A percentile compares a stretch with the other conserved stretches of the same genome.
phyloP scores from a whole-genome alignment of 2,113 vertebrate genomes.

The Pygoscelis antarcticus region DNA sequence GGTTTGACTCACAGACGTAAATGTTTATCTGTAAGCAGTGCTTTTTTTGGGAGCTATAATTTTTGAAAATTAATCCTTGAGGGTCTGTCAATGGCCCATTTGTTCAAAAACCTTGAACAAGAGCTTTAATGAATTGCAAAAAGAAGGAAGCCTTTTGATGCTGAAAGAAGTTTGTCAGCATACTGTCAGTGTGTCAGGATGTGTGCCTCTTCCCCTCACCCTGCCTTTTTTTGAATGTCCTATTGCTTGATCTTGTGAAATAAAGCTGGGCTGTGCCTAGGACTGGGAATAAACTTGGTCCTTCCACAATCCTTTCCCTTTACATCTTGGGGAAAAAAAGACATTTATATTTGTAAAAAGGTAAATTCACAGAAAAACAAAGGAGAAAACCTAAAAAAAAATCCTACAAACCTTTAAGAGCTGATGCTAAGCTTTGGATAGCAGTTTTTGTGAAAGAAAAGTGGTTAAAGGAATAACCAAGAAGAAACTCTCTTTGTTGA shows the following conservation, averaged over 20 bases:
- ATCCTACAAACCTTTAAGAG: neutral
- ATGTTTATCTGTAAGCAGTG: neutral
- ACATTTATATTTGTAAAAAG: neutral
- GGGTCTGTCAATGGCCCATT: neutral
- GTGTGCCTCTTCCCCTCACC: neutral
- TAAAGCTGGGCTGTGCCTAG: neutral
- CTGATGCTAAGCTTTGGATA: neutral
- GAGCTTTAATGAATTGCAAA: slow-evolving; percentile 18
- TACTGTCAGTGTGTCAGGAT: neutral
- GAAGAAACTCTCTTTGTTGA: neutral
- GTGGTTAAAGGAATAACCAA: neutral
- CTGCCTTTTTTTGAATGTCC: neutral
- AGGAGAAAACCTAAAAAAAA: neutral
- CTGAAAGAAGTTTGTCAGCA: slow-evolving; percentile 15
- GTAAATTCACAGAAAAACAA: neutral
- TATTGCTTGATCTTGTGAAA: neutral
- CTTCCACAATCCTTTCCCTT: neutral
- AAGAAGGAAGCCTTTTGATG: slow-evolving; percentile 6
- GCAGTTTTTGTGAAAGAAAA: neutral
- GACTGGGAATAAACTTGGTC: neutral
- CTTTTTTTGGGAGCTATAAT: neutral
- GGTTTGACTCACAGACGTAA: neutral
- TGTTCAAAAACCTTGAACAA: slow-evolving; percentile 12
- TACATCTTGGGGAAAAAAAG: neutral
- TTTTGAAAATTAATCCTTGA: slow-evolving; percentile 1